Evolutionary conservation across 2,113 vertebrate species (phyloP), one percentile per base, ranked within the genome.

Genomic region (Neogale vison): DNA sequence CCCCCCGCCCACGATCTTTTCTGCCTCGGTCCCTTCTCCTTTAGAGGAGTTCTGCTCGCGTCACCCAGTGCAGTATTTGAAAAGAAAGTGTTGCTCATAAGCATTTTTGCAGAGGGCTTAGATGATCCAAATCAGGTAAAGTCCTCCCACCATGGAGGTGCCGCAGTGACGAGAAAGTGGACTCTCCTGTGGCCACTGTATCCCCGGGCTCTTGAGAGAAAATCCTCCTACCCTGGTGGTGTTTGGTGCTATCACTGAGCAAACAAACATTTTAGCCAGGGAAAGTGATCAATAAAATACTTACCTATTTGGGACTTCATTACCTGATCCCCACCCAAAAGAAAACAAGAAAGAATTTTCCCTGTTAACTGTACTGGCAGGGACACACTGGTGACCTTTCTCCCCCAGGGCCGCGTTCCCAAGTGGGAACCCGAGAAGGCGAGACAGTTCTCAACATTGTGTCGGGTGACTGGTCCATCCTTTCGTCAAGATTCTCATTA

Each of bases 331-430:
- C 47, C 20, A n/a, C 52, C 8, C 23, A 71, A 15, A 59, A 76
- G 45, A n/a, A 85, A 81, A 81, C n/a, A 29, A 8, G 7, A 8
- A 17, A 36, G 23, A 63, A 2, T 11, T 2, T 31, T 18, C 55
- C 1, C 12, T 34, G 26, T 7, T 18, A 39, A 11, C 18, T 36
- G 52, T 65, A 31, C 36, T 23, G 65, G 21, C 29, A 34, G 39
- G 18, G 55, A 15, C 24, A 3, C 0, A 0, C 0, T 24, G 4
- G 29, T 39, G 47, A 7, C 1, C 0, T 23, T 42, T 85, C 14
- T 76, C 1, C 36, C 18, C 24, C 42, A 34, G 31, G 47, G 65
- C 20, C 72, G 72, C 29, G 34, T 2, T 67, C 52, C 47, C 14
- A 21, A 14, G 24, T 59, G 2, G 3, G 24, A 36, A 5, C 29